Percentiles rank a stretch among this genome's conserved stretches.
phyloP scores from a whole-genome alignment of 2,113 vertebrate genomes.

The Bubo bubo region DNA sequence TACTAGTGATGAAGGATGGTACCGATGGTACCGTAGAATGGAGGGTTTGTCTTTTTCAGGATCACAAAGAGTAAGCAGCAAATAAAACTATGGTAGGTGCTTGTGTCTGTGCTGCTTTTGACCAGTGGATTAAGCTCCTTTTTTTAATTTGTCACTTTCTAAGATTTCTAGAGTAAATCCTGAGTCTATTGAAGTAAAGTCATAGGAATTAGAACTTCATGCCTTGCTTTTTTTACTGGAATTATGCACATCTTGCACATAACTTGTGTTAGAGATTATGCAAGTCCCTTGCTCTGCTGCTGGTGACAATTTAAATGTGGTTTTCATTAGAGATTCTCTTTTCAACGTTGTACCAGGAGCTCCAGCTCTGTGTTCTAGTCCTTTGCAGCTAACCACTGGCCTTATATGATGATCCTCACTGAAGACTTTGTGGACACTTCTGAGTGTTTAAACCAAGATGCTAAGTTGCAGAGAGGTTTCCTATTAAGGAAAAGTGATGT shows the following conservation, averaged over 20 bases:
- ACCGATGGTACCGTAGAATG: background rate
- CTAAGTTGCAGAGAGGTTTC: slow-evolving; percentile 75
- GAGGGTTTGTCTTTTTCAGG: background rate
- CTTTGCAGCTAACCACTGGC: background rate
- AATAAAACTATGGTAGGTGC: background rate
- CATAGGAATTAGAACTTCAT: background rate
- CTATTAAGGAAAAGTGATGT: slow-evolving; percentile 87
- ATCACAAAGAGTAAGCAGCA: background rate
- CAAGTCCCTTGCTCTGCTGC: background rate
- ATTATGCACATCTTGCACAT: background rate
- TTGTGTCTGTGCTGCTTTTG: background rate
- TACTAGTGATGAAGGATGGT: background rate
- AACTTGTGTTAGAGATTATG: background rate
- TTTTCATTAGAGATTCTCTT: background rate
- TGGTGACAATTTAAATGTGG: background rate
- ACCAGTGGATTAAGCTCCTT: background rate
- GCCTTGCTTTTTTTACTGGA: background rate
- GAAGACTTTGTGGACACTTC: slow-evolving; percentile 66
- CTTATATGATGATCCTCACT: slow-evolving; percentile 53
- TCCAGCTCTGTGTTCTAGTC: background rate
- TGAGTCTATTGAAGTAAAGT: background rate
- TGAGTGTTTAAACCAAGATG: slow-evolving; percentile 66
- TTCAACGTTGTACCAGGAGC: background rate
- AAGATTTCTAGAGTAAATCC: background rate
- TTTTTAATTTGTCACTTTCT: background rate